Evolutionary conservation across 2,888 invertebrate genomes (phyloP).

Genomic region (Pachycephus smyrnensis): DNA sequence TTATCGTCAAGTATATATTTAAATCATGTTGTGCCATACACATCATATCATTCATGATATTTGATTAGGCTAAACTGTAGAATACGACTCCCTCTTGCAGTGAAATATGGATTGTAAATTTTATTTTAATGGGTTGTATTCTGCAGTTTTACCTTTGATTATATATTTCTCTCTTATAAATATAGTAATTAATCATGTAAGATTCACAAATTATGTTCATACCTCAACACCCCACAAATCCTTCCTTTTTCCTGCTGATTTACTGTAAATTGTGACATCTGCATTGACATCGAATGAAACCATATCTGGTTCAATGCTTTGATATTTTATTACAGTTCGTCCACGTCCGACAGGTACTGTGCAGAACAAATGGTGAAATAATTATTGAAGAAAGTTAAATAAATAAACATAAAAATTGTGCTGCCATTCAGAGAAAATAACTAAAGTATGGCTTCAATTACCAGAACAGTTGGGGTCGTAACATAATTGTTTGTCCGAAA

Average conservation of each 20-base stretch:
- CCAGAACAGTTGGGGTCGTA: slow-evolving; percentile 78
- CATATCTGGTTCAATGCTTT: slow-evolving; percentile 69
- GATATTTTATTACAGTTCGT: slow-evolving; percentile 72
- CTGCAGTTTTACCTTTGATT: too few relatives aligned
- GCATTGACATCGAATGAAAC: slow-evolving; percentile 74
- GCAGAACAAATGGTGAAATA: slow-evolving; percentile 35
- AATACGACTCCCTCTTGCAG: too few relatives aligned
- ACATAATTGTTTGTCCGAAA: slow-evolving; percentile 79
- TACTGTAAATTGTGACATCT: slow-evolving; percentile 76
- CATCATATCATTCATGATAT: not conserved
- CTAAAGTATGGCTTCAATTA: slow-evolving; percentile 67
- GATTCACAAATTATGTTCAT: slow-evolving; percentile 20
- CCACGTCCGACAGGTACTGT: slow-evolving; percentile 75
- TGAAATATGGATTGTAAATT: too few relatives aligned
- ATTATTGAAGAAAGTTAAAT: slow-evolving; percentile 17
- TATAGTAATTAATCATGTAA: not conserved
- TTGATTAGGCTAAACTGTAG: too few relatives aligned
- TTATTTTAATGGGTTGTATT: too few relatives aligned
- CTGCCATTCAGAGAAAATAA: slow-evolving; percentile 47
- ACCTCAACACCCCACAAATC: slow-evolving; percentile 78
- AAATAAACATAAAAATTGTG: slow-evolving; percentile 20
- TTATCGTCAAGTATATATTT: not conserved
- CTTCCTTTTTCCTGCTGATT: slow-evolving; percentile 74
- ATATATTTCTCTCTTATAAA: not conserved
- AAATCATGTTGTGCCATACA: not conserved